phyloP scores from a whole-genome alignment of 2,888 invertebrate genomes.

The Pseudolycoriella hygida region DNA sequence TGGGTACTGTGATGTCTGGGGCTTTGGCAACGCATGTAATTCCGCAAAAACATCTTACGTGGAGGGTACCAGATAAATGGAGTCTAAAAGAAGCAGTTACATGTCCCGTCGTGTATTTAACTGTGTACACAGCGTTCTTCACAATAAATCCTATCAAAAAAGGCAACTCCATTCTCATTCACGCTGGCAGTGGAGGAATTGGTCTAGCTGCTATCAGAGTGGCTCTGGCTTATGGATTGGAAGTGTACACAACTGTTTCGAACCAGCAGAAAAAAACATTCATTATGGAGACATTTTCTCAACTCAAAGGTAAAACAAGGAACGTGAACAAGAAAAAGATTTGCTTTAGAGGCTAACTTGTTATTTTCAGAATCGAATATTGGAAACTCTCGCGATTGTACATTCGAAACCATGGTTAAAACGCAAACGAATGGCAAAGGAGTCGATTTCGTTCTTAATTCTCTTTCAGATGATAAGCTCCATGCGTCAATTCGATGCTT shows the following conservation, averaged over 20 bases:
- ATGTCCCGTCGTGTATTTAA: constrained; percentile 61
- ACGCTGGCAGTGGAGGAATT: constrained; percentile 52
- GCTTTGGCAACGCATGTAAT: constrained; percentile 34
- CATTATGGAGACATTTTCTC: constrained; percentile 35
- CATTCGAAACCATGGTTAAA: constrained; percentile 74
- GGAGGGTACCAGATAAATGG: constrained; percentile 57
- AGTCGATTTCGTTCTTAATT: constrained; percentile 83
- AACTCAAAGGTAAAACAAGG: constrained; percentile 32
- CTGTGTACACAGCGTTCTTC: constrained; percentile 38
- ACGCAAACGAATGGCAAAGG: constrained; percentile 66
- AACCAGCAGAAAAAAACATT: constrained; percentile 45
- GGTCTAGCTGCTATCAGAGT: constrained; percentile 59
- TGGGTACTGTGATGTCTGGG: constrained; percentile 38
- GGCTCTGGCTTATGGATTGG: constrained; percentile 43
- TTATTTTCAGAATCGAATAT: constrained; percentile 33
- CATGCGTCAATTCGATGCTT: constrained; percentile 47
- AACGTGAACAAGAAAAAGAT: not conserved
- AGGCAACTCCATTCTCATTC: constrained; percentile 32
- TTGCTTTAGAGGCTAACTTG: not conserved
- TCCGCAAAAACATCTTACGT: constrained; percentile 20
- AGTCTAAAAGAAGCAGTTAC: constrained; percentile 56
- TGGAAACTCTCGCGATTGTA: constrained; percentile 69
- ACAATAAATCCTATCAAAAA: constrained; percentile 20
- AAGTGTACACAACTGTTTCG: constrained; percentile 54
- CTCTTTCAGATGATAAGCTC: constrained; percentile 81